phyloP scores from a whole-genome alignment of 1,140 invertebrate genomes.

The Drosophila quadrilineata region DNA sequence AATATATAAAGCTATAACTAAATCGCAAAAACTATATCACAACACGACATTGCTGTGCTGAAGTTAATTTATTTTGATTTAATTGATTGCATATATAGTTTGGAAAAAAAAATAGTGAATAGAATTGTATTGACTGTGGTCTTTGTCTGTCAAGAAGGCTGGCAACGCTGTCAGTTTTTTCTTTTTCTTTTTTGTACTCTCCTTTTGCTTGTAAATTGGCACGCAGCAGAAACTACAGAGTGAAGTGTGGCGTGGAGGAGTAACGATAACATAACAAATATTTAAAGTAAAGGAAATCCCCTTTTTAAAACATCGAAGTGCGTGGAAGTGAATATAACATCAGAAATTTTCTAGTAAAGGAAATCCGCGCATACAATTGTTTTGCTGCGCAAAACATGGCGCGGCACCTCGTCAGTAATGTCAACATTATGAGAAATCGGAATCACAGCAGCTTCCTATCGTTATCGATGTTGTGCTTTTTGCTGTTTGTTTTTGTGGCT shows the following conservation, averaged over 20 bases:
- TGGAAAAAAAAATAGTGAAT: no score
- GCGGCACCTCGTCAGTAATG: no score
- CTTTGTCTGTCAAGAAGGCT: constrained; percentile 37
- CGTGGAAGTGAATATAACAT: no score
- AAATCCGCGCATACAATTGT: neutral
- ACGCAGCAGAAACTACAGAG: neutral
- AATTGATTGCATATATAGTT: no score
- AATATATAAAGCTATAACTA: constrained; percentile 8
- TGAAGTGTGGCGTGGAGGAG: neutral
- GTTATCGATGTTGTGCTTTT: constrained; percentile 7
- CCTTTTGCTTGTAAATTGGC: neutral
- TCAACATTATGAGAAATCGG: neutral
- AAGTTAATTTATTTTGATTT: no score
- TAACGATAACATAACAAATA: neutral
- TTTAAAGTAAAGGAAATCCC: neutral
- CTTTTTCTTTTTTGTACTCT: neutral
- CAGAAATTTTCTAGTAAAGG: constrained; percentile 8
- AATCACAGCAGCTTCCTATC: neutral
- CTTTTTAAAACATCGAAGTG: no score
- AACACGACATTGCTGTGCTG: no score
- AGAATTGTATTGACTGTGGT: no score
- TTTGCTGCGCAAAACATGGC: constrained; percentile 10
- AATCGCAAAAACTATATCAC: constrained; percentile 21
- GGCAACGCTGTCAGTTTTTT: constrained; percentile 21
- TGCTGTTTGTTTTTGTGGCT: neutral